Evolutionary conservation across 2,113 vertebrate species (phyloP).

Genomic region (Pedetes capensis): DNA sequence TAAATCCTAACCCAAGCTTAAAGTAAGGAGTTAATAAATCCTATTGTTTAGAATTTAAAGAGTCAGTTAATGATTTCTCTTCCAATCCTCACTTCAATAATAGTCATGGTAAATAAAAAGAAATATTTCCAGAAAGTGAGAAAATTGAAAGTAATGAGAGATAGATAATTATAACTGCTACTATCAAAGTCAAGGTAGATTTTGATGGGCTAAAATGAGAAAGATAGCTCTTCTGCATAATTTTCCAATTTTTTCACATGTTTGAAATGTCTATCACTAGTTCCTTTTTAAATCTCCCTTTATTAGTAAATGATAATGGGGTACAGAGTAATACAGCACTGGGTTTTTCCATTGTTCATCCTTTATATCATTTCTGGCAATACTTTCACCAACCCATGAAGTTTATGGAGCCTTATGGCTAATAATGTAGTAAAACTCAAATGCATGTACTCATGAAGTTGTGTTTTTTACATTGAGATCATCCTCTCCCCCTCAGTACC

Average conservation of each 20-base stretch:
- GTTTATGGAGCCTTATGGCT: no score
- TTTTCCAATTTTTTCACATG: background rate
- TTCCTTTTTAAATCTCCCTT: no score
- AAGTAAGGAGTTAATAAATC: background rate
- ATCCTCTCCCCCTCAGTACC: no score
- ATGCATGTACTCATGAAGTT: no score
- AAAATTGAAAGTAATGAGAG: background rate
- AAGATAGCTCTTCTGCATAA: background rate
- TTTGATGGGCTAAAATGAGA: background rate
- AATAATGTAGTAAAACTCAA: no score
- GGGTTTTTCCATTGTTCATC: no score
- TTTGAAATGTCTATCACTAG: background rate
- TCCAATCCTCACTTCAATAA: background rate
- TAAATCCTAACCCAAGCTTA: no score
- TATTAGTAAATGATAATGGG: no score
- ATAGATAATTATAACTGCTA: background rate
- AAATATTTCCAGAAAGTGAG: background rate
- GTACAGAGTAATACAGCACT: no score
- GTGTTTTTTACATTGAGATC: no score
- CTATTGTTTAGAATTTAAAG: background rate
- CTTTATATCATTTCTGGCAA: no score
- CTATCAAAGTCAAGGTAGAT: background rate
- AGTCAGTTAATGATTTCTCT: background rate
- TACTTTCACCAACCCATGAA: no score
- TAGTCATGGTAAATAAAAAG: background rate